Conservation (phyloP, 2,113 vertebrate species). For the Psittacula cyanocephala region DNA sequence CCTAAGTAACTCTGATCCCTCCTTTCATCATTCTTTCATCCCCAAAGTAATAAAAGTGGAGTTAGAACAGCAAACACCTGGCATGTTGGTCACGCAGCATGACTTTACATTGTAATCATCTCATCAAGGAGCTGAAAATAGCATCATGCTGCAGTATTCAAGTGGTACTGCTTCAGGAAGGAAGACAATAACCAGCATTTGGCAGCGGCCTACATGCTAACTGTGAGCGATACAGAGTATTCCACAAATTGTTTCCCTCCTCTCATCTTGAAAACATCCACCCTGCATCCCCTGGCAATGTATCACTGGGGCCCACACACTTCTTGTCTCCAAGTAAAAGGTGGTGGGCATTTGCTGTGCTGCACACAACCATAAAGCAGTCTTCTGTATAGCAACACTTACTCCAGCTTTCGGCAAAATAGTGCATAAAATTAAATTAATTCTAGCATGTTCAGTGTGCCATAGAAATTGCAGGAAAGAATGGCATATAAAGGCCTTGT, state of each 20-base stretch:
- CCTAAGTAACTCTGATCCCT: conserved; percentile 5
- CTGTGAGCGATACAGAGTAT: conserved; percentile 35
- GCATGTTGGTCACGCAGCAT: conserved; percentile 66
- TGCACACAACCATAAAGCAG: not conserved
- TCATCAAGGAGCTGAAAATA: conserved; percentile 69
- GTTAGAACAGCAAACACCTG: conserved; percentile 71
- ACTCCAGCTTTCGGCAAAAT: not conserved
- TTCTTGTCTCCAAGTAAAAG: not conserved
- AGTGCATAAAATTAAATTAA: conserved; percentile 1
- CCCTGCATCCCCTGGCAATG: not conserved
- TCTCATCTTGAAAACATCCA: conserved; percentile 26
- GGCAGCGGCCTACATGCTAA: conserved; percentile 60
- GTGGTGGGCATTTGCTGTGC: not conserved
- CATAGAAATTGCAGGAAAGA: not conserved
- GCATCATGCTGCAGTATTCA: conserved; percentile 29
- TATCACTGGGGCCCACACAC: not conserved
- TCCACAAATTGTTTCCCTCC: conserved; percentile 35
- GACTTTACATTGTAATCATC: conserved; percentile 74
- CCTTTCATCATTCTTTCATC: conserved; percentile 30
- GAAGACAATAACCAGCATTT: conserved; percentile 68
- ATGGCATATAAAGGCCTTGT: not conserved
- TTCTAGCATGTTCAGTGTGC: not conserved
- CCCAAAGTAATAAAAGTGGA: conserved; percentile 59
- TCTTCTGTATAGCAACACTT: not conserved
- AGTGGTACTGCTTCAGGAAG: conserved; percentile 60